Percentiles rank a stretch among this genome's conserved stretches.
phyloP scores from a whole-genome alignment of 2,888 invertebrate genomes.

The Spisula subtruncata region DNA sequence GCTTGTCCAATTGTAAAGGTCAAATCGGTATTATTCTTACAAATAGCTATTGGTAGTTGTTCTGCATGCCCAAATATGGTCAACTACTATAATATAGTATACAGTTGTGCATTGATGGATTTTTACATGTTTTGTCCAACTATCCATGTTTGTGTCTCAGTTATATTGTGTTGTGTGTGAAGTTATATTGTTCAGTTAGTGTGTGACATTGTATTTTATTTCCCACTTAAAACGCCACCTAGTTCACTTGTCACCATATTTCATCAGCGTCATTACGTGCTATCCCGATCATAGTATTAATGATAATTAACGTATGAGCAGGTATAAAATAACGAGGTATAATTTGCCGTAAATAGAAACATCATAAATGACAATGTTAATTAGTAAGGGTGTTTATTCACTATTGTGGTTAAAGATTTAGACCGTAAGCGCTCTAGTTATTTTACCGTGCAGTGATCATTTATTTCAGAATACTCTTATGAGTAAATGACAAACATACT shows the following conservation, averaged over 20 bases:
- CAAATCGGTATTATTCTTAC: too few species aligned
- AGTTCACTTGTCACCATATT: background rate
- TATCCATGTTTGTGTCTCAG: background rate
- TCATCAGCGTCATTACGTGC: background rate
- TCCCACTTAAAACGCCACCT: background rate
- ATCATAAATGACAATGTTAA: slow-evolving; percentile 1
- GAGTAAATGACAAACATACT: too few species aligned
- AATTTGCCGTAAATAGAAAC: slow-evolving; percentile 20
- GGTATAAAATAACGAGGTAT: slow-evolving; percentile 6
- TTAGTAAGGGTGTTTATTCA: background rate
- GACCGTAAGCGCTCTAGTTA: background rate
- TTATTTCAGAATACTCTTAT: too few species aligned
- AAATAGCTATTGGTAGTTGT: too few species aligned
- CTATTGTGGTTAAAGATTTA: background rate
- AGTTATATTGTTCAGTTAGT: too few species aligned
- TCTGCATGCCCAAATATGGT: too few species aligned
- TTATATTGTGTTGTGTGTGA: background rate
- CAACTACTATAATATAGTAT: too few species aligned
- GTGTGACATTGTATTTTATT: background rate
- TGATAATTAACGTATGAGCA: background rate
- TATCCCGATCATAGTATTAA: background rate
- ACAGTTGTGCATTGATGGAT: background rate
- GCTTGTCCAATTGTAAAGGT: too few species aligned
- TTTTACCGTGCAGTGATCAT: too few species aligned
- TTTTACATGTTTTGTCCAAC: background rate